These are phyloP conservation scores for Macrotis lagotis DNA, from an alignment of 2,113 vertebrate species.

Conservation along the genomic window DNA sequence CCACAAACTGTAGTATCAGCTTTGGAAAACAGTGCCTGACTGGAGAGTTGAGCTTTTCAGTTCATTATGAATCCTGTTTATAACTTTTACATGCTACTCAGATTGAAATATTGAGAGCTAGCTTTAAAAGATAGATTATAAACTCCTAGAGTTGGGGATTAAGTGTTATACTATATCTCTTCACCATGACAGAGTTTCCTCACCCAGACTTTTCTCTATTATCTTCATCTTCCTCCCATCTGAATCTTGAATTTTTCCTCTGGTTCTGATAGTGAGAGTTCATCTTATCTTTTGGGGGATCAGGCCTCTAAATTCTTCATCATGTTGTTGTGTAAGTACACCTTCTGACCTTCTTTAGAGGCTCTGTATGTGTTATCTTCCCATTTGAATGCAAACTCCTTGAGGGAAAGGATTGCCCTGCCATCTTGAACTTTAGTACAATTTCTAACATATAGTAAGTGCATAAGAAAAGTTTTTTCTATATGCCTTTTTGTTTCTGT, in stretches of 20 bases:
- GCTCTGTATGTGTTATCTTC: conserved; percentile 5
- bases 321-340: background rate
- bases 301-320: background rate
- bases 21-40: conserved; percentile 25
- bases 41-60: conserved; percentile 12
- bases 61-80: background rate
- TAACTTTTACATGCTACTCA: conserved; percentile 26
- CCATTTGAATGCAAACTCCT: background rate
- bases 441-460: background rate
- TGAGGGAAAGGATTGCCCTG: background rate
- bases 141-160: background rate
- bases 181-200: background rate
- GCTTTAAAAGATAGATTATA: background rate
- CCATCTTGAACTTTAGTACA: background rate
- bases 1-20: conserved; percentile 29
- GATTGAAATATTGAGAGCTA: background rate
- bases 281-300: background rate
- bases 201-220: background rate
- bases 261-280: background rate
- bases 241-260: background rate
- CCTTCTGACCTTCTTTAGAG: background rate
- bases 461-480: background rate
- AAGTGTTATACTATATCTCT: background rate
- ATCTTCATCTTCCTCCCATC: background rate
- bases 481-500: background rate